These are phyloP conservation scores for Cotesia congregata DNA, from an alignment of 2,888 invertebrate species.

Conservation along the genomic window DNA sequence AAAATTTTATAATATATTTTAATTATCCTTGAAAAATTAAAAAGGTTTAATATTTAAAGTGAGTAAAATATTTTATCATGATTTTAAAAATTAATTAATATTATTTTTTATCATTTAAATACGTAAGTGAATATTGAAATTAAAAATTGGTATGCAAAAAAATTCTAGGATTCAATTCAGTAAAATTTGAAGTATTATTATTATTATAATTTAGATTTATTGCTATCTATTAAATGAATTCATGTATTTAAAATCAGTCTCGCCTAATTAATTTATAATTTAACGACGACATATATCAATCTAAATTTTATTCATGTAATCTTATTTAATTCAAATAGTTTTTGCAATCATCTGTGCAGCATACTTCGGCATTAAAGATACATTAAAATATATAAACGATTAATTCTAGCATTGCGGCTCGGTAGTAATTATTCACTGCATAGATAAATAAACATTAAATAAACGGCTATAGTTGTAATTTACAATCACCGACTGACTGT, in stretches of 20 bases:
- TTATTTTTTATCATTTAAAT: too few species aligned
- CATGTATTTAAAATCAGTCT: background rate
- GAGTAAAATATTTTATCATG: too few species aligned
- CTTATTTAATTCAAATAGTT: background rate
- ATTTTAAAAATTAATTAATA: too few species aligned
- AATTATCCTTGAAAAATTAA: too few species aligned
- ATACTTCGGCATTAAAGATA: background rate
- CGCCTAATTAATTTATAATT: background rate
- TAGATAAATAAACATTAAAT: background rate
- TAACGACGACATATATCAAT: constrained; percentile 2
- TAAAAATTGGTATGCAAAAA: too few species aligned
- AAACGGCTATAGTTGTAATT: too few species aligned
- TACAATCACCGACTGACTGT: background rate
- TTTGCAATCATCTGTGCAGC: background rate
- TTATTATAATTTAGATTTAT: too few species aligned
- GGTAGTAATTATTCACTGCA: background rate
- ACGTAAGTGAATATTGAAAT: too few species aligned
- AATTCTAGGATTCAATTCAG: too few species aligned
- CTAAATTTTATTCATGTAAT: constrained; percentile 13
- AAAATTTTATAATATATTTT: too few species aligned
- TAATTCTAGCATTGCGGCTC: background rate
- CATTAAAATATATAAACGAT: background rate
- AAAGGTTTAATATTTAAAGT: too few species aligned
- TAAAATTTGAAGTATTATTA: too few species aligned
- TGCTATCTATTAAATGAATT: background rate